A percentile compares a stretch with the other conserved stretches of the same genome.
These are phyloP conservation scores for Stichopus horrens DNA, from an alignment of 53 echinoderm and acorn worm genomes.

Conservation along the genomic window DNA sequence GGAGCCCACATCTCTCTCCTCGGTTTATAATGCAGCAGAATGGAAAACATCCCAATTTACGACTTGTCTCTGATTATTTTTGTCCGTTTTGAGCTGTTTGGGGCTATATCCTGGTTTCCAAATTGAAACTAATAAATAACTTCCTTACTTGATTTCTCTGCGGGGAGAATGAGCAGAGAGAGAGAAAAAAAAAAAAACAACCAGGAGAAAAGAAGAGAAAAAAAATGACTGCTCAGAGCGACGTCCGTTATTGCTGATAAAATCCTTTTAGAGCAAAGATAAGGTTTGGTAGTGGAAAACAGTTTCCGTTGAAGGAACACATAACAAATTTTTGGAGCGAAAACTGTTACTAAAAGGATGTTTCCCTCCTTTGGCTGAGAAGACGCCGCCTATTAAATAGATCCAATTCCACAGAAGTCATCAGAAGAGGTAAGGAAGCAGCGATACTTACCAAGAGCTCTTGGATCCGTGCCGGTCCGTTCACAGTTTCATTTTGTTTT, in stretches of 20 bases:
- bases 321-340: not conserved
- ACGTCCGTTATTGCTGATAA: slow-evolving; percentile 24
- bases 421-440: not conserved
- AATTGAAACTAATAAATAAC: slow-evolving; percentile 47
- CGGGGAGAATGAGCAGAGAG: not conserved
- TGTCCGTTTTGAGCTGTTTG: slow-evolving; percentile 46
- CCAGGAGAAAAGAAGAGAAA: not conserved
- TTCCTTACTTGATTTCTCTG: slow-evolving; percentile 42
- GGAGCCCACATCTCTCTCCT: not conserved
- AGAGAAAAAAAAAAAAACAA: not conserved
- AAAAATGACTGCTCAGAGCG: slow-evolving; percentile 26
- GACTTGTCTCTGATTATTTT: slow-evolving; percentile 45
- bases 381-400: not conserved
- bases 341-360: slow-evolving; percentile 15
- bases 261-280: slow-evolving; percentile 36
- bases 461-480: not conserved
- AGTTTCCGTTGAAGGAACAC: not conserved
- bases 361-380: not conserved
- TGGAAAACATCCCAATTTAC: slow-evolving; percentile 42
- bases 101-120: slow-evolving; percentile 44
- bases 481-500: too few relatives aligned
- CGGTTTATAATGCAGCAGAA: not conserved
- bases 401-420: not conserved
- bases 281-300: slow-evolving; percentile 6
- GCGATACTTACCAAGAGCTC: not conserved